A percentile compares a stretch with the other conserved stretches of the same genome.
Evolutionary conservation across 2,113 vertebrate species (phyloP).

Genomic region (Hemicordylus capensis): DNA sequence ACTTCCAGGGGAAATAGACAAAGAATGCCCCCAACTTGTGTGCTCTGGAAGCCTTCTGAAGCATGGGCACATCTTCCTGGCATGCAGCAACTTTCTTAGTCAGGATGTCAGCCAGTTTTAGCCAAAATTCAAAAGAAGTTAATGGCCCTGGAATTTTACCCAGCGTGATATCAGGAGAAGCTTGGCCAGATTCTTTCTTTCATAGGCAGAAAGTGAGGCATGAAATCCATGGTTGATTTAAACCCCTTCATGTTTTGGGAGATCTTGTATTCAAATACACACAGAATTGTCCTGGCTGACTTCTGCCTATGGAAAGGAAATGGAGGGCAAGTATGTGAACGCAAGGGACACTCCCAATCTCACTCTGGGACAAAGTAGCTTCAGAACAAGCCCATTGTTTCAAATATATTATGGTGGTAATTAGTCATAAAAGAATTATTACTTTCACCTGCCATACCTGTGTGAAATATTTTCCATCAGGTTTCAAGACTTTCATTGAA

Average conservation of each 20-base stretch:
- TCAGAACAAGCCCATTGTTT: background rate
- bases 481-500: slow-evolving; percentile 94
- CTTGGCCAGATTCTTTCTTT: background rate
- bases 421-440: background rate
- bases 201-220: background rate
- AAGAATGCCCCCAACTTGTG: too few relatives aligned
- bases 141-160: background rate
- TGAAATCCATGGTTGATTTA: background rate
- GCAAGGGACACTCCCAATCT: background rate
- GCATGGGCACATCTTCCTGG: too few relatives aligned
- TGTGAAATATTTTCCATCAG: slow-evolving; percentile 95
- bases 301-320: background rate
- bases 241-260: background rate
- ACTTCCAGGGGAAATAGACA: too few relatives aligned
- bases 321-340: background rate
- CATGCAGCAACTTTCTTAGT: too few relatives aligned
- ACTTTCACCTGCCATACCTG: slow-evolving; percentile 79
- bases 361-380: background rate
- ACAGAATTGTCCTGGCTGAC: background rate
- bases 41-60: too few relatives aligned
- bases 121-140: background rate
- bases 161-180: background rate
- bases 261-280: background rate
- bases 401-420: background rate
- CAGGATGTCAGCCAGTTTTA: too few relatives aligned